Conservation (phyloP, 2,113 vertebrate species). For the Cricetomys ansorgei region DNA sequence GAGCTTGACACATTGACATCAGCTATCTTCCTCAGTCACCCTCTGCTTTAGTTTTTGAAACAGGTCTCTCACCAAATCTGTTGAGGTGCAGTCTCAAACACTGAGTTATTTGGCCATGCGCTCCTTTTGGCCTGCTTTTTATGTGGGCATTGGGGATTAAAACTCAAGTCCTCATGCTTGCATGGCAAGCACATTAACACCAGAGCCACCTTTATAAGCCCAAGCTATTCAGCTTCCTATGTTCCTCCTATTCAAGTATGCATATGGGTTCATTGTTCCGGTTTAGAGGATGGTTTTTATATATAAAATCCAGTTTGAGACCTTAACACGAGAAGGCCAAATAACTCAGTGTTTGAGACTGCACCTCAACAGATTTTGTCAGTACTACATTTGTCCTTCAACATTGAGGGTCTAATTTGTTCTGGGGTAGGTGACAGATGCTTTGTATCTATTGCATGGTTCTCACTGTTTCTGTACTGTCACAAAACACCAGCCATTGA, state of each 20-base stretch:
- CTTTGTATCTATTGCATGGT: neutral
- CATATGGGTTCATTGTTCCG: neutral
- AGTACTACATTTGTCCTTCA: neutral
- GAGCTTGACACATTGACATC: neutral
- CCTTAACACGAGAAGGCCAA: neutral
- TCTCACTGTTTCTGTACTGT: neutral
- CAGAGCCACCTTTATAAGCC: too few species aligned
- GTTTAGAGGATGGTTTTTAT: neutral
- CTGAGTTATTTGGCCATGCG: too few species aligned
- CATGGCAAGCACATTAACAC: neutral
- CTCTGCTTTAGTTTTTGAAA: neutral
- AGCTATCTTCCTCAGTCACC: neutral
- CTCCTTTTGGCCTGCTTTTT: too few species aligned
- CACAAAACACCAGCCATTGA: neutral
- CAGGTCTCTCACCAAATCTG: neutral
- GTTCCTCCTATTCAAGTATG: neutral
- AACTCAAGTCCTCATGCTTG: neutral
- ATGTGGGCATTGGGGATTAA: neutral
- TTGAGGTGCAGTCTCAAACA: too few species aligned
- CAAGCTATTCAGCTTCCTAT: neutral
- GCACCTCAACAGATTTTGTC: neutral
- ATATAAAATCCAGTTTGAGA: slow-evolving; percentile 14
- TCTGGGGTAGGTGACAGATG: neutral
- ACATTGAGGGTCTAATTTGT: neutral
- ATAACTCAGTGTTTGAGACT: neutral